Base-by-base conservation (phyloP, 1,140 invertebrate genomes). In the Cherax destructor region DNA sequence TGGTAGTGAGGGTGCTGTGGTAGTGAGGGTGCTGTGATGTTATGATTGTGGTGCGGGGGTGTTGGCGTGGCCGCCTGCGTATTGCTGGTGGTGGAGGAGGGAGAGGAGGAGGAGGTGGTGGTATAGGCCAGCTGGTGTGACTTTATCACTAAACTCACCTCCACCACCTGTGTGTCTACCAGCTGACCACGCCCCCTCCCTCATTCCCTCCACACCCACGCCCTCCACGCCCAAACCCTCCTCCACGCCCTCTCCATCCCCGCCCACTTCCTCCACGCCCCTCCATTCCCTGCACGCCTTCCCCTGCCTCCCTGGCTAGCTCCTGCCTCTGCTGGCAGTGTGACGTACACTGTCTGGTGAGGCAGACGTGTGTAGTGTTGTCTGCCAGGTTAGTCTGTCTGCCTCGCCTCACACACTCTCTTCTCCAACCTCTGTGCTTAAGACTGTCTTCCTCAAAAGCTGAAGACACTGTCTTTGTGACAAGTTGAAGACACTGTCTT, bases 1-100 rank as follows among this genome's bases (percentile, higher is more conserved):
- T 41, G 30, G 30, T 41, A 41, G 2, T 41, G 30, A 41, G 30
- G 30, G 30, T 41, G 30, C 0, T 41, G 30, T 41, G 30, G 30
- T 41, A 41, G 30, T 41, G 30, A 41, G 30, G 30, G 30, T 1
- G 59, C 56, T 83, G 56, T 65, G 80, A 52, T 47, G 30, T 41
- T 41, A 41, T 41, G 30, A 41, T 41, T 41, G 30, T 41, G 2
- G 30, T 41, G 80, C 56, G 80, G 59, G 24, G 80, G 56, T 83
- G n/a, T 52, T 24, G 80, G 56, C 47, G 80, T n/a, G 80, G 52
- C 80, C 80, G 80, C 80, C 80, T 83, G 80, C 80, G 80, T 83
- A n/a, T 52, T 61, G 80, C 52, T 61, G 80, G 80, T 61, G 30
- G 80, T 13, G 52, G 41, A 47, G 78, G 78, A 16, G 47, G 78